Evolutionary conservation across 2,113 vertebrate species (phyloP).

Genomic region (Hystrix cristata): DNA sequence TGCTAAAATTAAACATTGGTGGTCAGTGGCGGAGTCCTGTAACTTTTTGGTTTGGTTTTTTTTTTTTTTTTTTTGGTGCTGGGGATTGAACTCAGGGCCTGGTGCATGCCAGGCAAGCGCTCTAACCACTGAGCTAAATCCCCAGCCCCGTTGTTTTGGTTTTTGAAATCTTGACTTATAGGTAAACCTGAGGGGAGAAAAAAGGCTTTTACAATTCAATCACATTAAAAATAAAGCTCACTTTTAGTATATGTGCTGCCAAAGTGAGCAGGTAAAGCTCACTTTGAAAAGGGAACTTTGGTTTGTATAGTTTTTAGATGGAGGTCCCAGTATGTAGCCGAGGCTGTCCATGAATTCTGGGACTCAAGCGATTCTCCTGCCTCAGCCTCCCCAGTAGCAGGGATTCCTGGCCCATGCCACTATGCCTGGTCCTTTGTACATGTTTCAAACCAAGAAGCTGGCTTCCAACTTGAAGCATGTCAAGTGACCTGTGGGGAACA

Average conservation of each 20-base stretch:
- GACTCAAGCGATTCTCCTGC: background rate
- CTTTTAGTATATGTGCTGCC: background rate
- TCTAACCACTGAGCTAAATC: no score
- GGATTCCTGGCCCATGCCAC: background rate
- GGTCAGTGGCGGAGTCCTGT: background rate
- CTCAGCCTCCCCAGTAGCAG: background rate
- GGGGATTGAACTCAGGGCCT: no score
- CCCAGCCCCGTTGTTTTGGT: no score
- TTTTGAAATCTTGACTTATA: conserved; percentile 51
- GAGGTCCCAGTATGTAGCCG: background rate
- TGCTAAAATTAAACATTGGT: background rate
- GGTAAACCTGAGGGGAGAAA: background rate
- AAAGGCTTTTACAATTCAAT: background rate
- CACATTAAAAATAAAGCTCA: conserved; percentile 61
- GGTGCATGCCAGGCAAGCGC: no score
- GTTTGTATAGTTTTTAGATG: background rate
- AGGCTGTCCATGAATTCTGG: background rate
- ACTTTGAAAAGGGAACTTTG: background rate
- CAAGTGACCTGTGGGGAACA: background rate
- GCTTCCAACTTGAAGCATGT: background rate
- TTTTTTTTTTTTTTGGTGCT: no score
- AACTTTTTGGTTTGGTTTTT: background rate
- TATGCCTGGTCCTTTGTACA: background rate
- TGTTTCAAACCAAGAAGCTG: background rate
- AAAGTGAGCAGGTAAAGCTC: conserved; percentile 12